Conservation (phyloP, 2,113 vertebrate genomes). For the Talpa occidentalis region DNA sequence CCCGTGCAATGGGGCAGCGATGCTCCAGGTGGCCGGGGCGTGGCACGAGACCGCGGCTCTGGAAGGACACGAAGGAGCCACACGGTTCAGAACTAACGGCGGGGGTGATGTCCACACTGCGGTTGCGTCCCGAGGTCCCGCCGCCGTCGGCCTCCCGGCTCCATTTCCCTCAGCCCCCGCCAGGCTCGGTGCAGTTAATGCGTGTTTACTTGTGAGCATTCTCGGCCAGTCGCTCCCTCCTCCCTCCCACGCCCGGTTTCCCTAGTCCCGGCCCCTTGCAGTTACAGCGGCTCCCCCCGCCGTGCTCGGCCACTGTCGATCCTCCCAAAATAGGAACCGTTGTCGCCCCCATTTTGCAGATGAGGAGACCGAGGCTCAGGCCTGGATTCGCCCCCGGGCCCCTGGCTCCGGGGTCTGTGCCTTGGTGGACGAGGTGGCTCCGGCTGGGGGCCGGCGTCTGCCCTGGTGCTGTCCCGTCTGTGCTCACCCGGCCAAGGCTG, state of each 20-base stretch:
- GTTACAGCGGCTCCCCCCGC: no score
- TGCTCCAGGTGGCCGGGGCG: background rate
- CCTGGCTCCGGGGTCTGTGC: background rate
- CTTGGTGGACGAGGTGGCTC: fast-evolving
- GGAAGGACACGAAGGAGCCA: no score
- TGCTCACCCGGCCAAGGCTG: fast-evolving
- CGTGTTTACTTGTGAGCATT: fast-evolving
- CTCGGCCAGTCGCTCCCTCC: background rate
- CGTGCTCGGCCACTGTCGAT: background rate
- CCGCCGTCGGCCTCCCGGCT: background rate
- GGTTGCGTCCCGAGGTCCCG: background rate
- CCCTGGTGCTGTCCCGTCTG: background rate
- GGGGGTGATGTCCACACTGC: no score
- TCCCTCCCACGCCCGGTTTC: background rate
- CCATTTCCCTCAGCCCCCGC: background rate
- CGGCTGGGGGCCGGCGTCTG: fast-evolving
- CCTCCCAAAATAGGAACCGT: background rate
- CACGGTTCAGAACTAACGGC: background rate
- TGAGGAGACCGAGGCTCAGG: background rate
- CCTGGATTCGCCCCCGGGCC: background rate
- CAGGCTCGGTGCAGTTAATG: background rate
- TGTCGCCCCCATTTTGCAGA: background rate
- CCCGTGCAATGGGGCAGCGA: background rate
- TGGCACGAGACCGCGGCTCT: no score
- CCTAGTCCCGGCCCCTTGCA: background rate